A percentile compares a stretch with the other conserved stretches of the same genome.
phyloP scores from a whole-genome alignment of 2,888 invertebrate species.

The Hypena proboscidalis region DNA sequence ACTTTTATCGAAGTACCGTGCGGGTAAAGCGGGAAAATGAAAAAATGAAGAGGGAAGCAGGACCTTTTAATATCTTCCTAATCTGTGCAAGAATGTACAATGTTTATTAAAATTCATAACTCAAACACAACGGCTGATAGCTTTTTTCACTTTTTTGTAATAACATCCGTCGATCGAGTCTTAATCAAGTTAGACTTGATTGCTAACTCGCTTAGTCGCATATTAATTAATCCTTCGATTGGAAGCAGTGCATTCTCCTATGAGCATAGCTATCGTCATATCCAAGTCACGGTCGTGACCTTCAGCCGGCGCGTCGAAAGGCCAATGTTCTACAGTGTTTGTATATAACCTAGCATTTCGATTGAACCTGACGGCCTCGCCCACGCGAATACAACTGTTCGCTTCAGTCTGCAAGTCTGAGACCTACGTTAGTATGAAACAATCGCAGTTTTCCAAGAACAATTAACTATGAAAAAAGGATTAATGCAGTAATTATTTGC shows the following conservation, averaged over 20 bases:
- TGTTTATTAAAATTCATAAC: neutral
- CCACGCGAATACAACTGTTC: no score
- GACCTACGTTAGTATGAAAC: conserved; percentile 13
- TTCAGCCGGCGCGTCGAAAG: conserved; percentile 54
- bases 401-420: no score
- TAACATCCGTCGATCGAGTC: neutral
- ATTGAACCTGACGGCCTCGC: conserved; percentile 58
- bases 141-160: no score
- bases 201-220: neutral
- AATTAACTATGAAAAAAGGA: conserved; percentile 14
- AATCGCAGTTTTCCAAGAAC: conserved; percentile 9
- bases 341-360: conserved; percentile 50
- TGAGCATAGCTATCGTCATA: conserved; percentile 20
- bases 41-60: no score
- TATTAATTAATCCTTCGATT: neutral
- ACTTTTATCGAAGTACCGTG: no score
- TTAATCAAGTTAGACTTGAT: neutral
- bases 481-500: conserved; percentile 13
- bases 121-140: neutral
- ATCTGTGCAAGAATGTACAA: no score
- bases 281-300: conserved; percentile 54
- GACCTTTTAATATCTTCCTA: no score
- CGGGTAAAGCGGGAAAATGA: no score
- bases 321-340: conserved; percentile 65
- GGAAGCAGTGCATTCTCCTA: conserved; percentile 7